phyloP scores from a whole-genome alignment of 2,888 invertebrate genomes.

The Lissocephala sabroskyi region DNA sequence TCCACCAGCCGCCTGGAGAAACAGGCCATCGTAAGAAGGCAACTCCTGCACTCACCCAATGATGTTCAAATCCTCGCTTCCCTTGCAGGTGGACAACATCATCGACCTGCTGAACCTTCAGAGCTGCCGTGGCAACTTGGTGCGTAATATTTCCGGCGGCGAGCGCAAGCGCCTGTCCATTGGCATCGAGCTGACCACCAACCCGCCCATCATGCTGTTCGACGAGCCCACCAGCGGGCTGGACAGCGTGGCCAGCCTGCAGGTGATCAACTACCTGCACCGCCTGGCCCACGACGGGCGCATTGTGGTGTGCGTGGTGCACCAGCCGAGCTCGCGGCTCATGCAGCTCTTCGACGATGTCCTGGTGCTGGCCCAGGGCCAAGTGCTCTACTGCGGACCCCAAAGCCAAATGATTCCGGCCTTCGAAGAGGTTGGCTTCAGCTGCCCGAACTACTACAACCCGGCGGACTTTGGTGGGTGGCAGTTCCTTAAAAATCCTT shows the following conservation, averaged over 20 bases:
- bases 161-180: slow-evolving; percentile 91
- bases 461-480: slow-evolving; percentile 87
- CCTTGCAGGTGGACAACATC: slow-evolving; percentile 83
- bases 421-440: slow-evolving; percentile 78
- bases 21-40: slow-evolving; percentile 76
- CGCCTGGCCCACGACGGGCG: slow-evolving; percentile 85
- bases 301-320: slow-evolving; percentile 90
- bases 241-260: slow-evolving; percentile 86
- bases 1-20: slow-evolving; percentile 77
- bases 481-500: too few relatives aligned
- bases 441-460: slow-evolving; percentile 91
- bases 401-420: slow-evolving; percentile 82
- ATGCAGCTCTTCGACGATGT: slow-evolving; percentile 91
- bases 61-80: too few relatives aligned
- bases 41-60: not conserved
- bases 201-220: slow-evolving; percentile 94
- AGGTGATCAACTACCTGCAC: slow-evolving; percentile 84
- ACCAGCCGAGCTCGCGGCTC: slow-evolving; percentile 90
- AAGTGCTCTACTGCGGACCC: slow-evolving; percentile 84
- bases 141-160: slow-evolving; percentile 86
- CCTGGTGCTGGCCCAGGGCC: slow-evolving; percentile 84
- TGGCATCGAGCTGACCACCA: slow-evolving; percentile 90
- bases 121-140: slow-evolving; percentile 78
- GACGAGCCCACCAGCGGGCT: slow-evolving; percentile 94
- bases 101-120: slow-evolving; percentile 82